Percentiles rank a stretch among this genome's conserved stretches.
These are phyloP conservation scores for Sitta europaea DNA, from an alignment of 2,113 vertebrate species.

Conservation along the genomic window DNA sequence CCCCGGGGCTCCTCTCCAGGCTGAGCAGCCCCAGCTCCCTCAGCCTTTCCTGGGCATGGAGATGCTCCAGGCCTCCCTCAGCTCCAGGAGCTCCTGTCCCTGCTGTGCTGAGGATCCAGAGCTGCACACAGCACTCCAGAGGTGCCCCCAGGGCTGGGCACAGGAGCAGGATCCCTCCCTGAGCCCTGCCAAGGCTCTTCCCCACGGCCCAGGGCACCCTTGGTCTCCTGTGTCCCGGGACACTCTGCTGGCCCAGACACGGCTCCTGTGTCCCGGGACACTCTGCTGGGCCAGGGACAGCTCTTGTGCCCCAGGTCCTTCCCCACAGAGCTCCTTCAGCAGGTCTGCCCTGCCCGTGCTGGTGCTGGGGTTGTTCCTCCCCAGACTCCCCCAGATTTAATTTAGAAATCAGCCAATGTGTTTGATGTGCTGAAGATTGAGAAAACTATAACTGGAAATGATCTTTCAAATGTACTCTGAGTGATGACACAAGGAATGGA, in stretches of 20 bases:
- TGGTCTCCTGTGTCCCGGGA: not conserved
- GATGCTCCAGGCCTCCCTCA: not conserved
- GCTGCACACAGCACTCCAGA: not conserved
- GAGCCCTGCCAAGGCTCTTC: not conserved
- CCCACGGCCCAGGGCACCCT: not conserved
- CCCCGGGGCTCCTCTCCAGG: not conserved
- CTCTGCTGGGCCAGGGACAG: not conserved
- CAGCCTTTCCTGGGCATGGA: not conserved
- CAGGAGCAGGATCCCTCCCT: not conserved
- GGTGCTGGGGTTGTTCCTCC: not conserved
- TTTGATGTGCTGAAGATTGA: not conserved
- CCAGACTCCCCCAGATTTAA: not conserved
- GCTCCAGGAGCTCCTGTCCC: not conserved
- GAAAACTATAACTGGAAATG: not conserved
- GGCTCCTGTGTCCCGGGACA: not conserved
- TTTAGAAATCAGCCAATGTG: not conserved
- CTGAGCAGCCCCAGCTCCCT: not conserved
- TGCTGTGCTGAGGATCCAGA: not conserved
- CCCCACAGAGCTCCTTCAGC: fast-evolving
- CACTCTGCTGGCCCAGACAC: not conserved
- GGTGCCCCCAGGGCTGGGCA: not conserved
- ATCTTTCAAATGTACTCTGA: not conserved
- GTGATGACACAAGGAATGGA: not conserved
- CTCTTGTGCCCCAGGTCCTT: fast-evolving
- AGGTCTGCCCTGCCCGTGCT: not conserved